Base-by-base conservation (phyloP, 2,113 vertebrate genomes). In the Epinephelus cyanopodus region DNA sequence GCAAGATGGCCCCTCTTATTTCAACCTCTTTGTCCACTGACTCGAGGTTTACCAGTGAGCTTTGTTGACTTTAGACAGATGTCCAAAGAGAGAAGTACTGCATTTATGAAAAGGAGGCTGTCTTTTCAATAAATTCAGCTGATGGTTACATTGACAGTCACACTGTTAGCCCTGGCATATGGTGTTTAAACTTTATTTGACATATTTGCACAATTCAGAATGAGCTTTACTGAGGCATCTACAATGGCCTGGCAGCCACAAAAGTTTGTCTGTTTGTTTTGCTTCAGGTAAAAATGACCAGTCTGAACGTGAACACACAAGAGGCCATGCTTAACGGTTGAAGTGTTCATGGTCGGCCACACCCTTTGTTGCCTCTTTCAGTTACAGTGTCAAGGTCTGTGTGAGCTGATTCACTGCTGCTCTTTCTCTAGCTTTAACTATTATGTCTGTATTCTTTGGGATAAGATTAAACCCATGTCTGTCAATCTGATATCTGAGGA, bases 301-400 rank as follows among this genome's bases (percentile, higher is more conserved):
- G 29, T 29, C 4, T 29, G 29, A 29, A 29, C 0, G 29, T 29
- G 29, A 84, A 62, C 45, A 69, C 25, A 71, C 74, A 78, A 14
- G 52, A 66, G 45, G 53, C 76, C 2, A 60, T 69, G 72, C 90
- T 92, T 92, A 89, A 92, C 92, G 91, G 91, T 77, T 85, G 87
- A 86, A 89, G 62, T 79, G 66, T 84, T 87, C 61, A 70, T 83
- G 73, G 67, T 78, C 56, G 73, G 80, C 86, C 92, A 87, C 92
- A 80, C 90, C 88, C 69, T 73, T 73, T 61, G 11, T 23, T 56
- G 13, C 69, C 60, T 48, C 39, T 76, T 63, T 86, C 62, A 69
- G 57, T 58, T 17, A 15, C 17, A 21, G 9, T 9, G 10, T 29
- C 29, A 10, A 42, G 39, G 9, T 42, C 10, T 42, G 39, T 42